These are phyloP conservation scores for Stictonetta naevosa DNA, from an alignment of 2,113 vertebrate genomes.

Conservation along the genomic window DNA sequence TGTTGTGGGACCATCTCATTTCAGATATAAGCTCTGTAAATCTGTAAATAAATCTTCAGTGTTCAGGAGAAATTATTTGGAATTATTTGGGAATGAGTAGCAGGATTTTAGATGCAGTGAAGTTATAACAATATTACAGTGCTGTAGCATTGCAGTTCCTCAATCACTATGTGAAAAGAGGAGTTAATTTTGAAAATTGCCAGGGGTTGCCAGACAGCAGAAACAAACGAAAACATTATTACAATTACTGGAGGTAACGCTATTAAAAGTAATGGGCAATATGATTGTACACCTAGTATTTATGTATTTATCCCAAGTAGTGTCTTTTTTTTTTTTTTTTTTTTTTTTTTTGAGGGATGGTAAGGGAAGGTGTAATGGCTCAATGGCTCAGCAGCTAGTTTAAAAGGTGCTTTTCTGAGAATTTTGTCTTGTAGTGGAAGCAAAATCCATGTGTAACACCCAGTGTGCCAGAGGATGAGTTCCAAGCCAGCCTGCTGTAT, in stretches of 20 bases:
- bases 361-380: not conserved
- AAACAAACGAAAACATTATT: conserved; percentile 46
- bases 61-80: not conserved
- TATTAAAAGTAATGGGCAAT: conserved; percentile 62
- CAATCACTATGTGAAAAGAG: not conserved
- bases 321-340: not conserved
- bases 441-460: not conserved
- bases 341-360: not conserved
- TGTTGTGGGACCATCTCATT: not conserved
- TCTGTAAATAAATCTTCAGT: not conserved
- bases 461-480: not conserved
- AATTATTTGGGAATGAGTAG: not conserved
- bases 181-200: conserved; percentile 59
- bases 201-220: conserved; percentile 34
- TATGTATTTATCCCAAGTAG: not conserved
- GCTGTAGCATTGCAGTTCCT: conserved; percentile 8
- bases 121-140: not conserved
- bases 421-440: not conserved
- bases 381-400: not conserved
- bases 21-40: not conserved
- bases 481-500: not conserved
- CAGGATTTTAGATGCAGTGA: not conserved
- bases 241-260: conserved; percentile 31
- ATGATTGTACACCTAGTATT: conserved; percentile 11
- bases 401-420: not conserved